A percentile compares a stretch with the other conserved stretches of the same genome.
These are phyloP conservation scores for Urophycis tenuis DNA, from an alignment of 2,797 vertebrate species.

Conservation along the genomic window DNA sequence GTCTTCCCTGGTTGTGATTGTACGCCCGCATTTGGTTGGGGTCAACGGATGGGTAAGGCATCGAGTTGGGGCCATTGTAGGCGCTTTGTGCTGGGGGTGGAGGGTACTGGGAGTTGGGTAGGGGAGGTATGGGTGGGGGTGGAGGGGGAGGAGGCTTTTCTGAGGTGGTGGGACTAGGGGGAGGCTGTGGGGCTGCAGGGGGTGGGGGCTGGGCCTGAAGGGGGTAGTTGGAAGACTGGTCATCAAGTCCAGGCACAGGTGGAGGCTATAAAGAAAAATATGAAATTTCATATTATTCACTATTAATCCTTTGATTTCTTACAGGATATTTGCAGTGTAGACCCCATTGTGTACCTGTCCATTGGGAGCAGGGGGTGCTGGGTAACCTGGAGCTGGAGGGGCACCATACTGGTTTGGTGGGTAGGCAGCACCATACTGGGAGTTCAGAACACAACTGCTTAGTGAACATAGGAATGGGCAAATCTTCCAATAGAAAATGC, in stretches of 20 bases:
- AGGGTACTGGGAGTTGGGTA: slow-evolving; percentile 60
- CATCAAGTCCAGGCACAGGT: slow-evolving; percentile 73
- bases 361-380: slow-evolving; percentile 59
- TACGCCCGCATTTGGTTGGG: slow-evolving; percentile 65
- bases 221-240: slow-evolving; percentile 63
- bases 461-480: background rate
- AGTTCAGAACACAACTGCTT: slow-evolving; percentile 10
- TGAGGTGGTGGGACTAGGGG: slow-evolving; percentile 67
- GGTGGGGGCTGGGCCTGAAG: slow-evolving; percentile 65
- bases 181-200: slow-evolving; percentile 70
- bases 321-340: background rate
- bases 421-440: slow-evolving; percentile 69
- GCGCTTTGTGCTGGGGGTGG: slow-evolving; percentile 63
- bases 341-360: slow-evolving; percentile 60
- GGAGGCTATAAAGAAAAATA: slow-evolving; percentile 51
- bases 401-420: slow-evolving; percentile 68
- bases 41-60: slow-evolving; percentile 65
- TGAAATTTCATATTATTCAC: background rate
- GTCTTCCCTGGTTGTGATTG: slow-evolving; percentile 63
- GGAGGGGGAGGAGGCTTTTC: slow-evolving; percentile 73
- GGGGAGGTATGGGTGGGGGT: slow-evolving; percentile 65
- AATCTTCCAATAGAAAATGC: background rate
- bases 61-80: slow-evolving; percentile 58
- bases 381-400: slow-evolving; percentile 57
- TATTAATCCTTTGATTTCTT: background rate